These are phyloP conservation scores for Hylia prasina DNA, from an alignment of 2,113 vertebrate genomes.

Conservation along the genomic window DNA sequence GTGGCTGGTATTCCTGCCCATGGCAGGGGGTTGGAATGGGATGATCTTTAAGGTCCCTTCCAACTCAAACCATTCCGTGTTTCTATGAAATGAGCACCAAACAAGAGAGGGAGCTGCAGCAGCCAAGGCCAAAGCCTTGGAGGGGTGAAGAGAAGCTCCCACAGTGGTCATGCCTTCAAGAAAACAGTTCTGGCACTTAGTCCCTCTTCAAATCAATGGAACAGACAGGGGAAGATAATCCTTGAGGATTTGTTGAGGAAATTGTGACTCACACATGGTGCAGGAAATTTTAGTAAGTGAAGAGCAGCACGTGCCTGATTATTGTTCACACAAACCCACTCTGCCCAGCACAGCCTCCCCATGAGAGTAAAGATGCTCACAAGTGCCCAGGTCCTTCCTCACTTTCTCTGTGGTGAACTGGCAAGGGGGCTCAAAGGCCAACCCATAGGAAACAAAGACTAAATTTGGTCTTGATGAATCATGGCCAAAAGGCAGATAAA, in stretches of 20 bases:
- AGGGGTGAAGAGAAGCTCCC: neutral
- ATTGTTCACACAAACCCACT: neutral
- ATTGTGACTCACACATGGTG: neutral
- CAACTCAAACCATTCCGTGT: neutral
- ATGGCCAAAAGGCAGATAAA: neutral
- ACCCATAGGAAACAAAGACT: neutral
- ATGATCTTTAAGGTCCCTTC: neutral
- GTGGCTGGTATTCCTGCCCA: neutral
- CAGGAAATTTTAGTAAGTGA: neutral
- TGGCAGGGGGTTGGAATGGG: neutral
- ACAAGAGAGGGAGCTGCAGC: neutral
- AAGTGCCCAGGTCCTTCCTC: neutral
- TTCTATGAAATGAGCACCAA: neutral
- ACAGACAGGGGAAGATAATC: neutral
- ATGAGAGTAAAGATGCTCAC: rapidly evolving
- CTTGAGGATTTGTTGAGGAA: neutral
- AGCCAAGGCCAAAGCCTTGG: rapidly evolving
- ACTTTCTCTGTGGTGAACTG: neutral
- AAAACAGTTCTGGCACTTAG: neutral
- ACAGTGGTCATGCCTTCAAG: neutral
- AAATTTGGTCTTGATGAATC: neutral
- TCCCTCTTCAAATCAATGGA: neutral
- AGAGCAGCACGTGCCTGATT: rapidly evolving
- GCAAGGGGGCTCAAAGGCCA: neutral
- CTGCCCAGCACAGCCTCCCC: neutral